phyloP scores from a whole-genome alignment of 2,888 invertebrate genomes.

The Vannuccia rotundouncinata region DNA sequence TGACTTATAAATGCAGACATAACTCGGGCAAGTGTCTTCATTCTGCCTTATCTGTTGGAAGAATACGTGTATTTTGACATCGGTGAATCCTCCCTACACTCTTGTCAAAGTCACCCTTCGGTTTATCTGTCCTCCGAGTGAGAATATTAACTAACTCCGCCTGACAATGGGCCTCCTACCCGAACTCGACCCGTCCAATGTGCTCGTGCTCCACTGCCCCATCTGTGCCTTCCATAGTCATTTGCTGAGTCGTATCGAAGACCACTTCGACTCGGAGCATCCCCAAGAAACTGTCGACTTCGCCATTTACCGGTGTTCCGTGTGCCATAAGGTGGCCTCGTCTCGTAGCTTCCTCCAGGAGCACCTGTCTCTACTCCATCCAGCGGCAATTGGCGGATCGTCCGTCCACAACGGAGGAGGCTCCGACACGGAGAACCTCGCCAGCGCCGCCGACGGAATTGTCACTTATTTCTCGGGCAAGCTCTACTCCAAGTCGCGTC shows the following conservation, averaged over 20 bases:
- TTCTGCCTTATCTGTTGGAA: too few species aligned
- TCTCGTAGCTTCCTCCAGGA: slow-evolving; percentile 16
- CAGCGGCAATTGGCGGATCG: background rate
- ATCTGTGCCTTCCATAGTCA: slow-evolving; percentile 30
- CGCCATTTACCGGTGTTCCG: slow-evolving; percentile 24
- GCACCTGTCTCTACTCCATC: slow-evolving; percentile 25
- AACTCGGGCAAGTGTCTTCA: background rate
- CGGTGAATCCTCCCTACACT: too few species aligned
- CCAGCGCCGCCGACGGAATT: background rate
- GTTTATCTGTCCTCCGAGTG: too few species aligned
- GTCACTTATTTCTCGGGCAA: slow-evolving; percentile 31
- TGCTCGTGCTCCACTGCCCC: slow-evolving; percentile 29
- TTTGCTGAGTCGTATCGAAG: slow-evolving; percentile 21
- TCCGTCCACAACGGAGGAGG: background rate
- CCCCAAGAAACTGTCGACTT: slow-evolving; percentile 28
- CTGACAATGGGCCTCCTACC: slow-evolving; percentile 29
- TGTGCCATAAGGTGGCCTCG: slow-evolving; percentile 33
- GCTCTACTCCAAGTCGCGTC: slow-evolving; percentile 7
- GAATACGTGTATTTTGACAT: too few species aligned
- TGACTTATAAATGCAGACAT: background rate
- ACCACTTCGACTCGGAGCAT: slow-evolving; percentile 30
- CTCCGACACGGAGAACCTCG: background rate
- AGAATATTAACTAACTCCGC: too few species aligned
- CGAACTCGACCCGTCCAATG: slow-evolving; percentile 21
- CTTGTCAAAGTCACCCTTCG: too few species aligned